These are phyloP conservation scores for Pseudomyrmex sp. DNA, from an alignment of 1,140 invertebrate genomes.

Conservation along the genomic window DNA sequence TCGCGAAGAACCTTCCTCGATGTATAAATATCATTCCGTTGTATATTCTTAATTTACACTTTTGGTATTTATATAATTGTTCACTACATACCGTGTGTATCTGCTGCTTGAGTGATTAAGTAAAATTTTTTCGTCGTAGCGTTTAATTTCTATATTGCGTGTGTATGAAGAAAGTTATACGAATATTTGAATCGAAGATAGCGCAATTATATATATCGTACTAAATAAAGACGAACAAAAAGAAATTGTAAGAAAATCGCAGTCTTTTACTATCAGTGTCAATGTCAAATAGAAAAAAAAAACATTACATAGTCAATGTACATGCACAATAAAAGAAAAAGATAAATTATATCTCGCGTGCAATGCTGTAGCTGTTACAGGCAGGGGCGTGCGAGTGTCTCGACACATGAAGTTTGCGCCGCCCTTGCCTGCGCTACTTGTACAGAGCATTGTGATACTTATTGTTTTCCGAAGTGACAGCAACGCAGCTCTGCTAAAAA, in stretches of 20 bases:
- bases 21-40: constrained; percentile 52
- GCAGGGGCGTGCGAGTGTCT: too few relatives aligned
- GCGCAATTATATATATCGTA: background rate
- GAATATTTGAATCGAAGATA: background rate
- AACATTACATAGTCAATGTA: too few relatives aligned
- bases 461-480: constrained; percentile 1
- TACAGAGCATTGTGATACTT: constrained; percentile 21
- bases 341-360: too few relatives aligned
- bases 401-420: background rate
- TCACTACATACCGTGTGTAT: constrained; percentile 2
- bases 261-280: too few relatives aligned
- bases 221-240: constrained; percentile 3
- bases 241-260: too few relatives aligned
- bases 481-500: background rate
- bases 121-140: background rate
- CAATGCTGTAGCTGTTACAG: too few relatives aligned
- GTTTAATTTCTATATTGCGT: background rate
- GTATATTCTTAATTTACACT: constrained; percentile 22
- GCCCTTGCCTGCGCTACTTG: background rate
- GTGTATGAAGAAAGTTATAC: background rate
- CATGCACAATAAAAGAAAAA: too few relatives aligned
- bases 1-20: constrained; percentile 9
- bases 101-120: constrained; percentile 26
- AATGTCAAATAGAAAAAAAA: too few relatives aligned
- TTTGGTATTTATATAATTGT: constrained; percentile 36